Evolutionary conservation across 2,113 vertebrate genomes (phyloP).

Genomic region (Sebastes schlegelii): DNA sequence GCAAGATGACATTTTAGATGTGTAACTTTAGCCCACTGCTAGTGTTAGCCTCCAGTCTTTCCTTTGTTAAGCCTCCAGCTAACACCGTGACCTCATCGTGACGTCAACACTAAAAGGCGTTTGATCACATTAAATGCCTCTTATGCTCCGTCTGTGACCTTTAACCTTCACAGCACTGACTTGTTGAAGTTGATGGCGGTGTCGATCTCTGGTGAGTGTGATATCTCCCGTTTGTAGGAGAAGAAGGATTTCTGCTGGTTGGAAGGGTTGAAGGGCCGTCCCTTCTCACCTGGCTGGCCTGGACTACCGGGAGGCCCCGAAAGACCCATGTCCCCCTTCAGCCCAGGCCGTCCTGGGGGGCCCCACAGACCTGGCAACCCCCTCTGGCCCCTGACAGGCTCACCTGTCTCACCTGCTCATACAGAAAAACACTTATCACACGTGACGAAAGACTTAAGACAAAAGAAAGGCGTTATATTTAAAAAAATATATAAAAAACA

Average conservation of each 20-base stretch:
- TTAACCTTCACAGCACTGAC: slow-evolving; percentile 39
- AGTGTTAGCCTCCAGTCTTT: no score
- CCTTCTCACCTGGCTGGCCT: slow-evolving; percentile 33
- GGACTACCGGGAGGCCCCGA: not conserved
- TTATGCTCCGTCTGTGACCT: not conserved
- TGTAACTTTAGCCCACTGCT: no score
- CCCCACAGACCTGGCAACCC: slow-evolving; percentile 30
- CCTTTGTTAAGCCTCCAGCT: no score
- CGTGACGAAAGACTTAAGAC: not conserved
- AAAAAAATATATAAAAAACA: no score
- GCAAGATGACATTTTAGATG: no score
- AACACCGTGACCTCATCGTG: no score
- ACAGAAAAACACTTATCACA: not conserved
- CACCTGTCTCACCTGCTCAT: slow-evolving; percentile 54
- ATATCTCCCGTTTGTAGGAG: slow-evolving; percentile 17
- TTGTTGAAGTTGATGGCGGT: slow-evolving; percentile 34
- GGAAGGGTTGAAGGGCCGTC: slow-evolving; percentile 19
- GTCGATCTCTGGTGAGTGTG: rapidly evolving
- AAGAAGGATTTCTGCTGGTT: slow-evolving; percentile 41
- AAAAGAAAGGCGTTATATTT: not conserved
- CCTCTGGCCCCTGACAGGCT: slow-evolving; percentile 22
- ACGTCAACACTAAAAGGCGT: no score
- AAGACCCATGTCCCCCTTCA: slow-evolving; percentile 61
- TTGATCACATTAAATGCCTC: not conserved
- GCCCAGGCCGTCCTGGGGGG: slow-evolving; percentile 60